A percentile compares a stretch with the other conserved stretches of the same genome.
Evolutionary conservation across 23 tunicate species (phyloP).

Genomic region (Trididemnum nubilum): DNA sequence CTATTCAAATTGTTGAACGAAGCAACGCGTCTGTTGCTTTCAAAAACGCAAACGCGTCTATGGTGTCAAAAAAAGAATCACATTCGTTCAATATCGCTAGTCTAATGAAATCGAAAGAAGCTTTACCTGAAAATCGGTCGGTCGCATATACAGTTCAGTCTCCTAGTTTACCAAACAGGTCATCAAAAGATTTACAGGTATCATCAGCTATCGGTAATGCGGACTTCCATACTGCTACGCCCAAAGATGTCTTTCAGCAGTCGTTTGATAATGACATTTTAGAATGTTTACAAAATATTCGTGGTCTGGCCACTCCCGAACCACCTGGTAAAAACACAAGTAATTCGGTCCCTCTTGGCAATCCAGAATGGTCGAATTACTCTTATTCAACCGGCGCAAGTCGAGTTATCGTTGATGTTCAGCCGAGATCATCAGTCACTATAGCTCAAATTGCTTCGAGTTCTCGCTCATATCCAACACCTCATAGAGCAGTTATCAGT

Average conservation of each 20-base stretch:
- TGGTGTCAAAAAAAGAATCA: neutral
- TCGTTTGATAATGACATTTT: constrained; percentile 41
- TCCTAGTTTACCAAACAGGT: neutral
- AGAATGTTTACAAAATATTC: constrained; percentile 32
- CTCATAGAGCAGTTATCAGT: neutral
- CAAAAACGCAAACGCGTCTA: neutral
- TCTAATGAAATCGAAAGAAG: constrained; percentile 35
- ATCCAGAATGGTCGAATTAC: neutral
- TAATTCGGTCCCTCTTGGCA: neutral
- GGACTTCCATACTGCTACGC: constrained; percentile 26
- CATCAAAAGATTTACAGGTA: constrained; percentile 6
- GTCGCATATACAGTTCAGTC: neutral
- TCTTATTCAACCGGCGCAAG: neutral
- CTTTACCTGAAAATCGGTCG: neutral
- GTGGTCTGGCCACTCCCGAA: constrained; percentile 33
- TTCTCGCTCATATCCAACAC: no score
- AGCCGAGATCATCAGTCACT: no score
- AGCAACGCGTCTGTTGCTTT: neutral
- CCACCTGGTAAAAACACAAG: constrained; percentile 7
- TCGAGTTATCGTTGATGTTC: neutral
- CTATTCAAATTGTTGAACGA: neutral
- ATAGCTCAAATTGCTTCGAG: no score
- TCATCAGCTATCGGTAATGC: neutral
- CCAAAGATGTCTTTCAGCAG: constrained; percentile 35
- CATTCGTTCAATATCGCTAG: constrained; percentile 48